These are phyloP conservation scores for Ypsolopha sequella DNA, from an alignment of 2,888 invertebrate species.

Conservation along the genomic window DNA sequence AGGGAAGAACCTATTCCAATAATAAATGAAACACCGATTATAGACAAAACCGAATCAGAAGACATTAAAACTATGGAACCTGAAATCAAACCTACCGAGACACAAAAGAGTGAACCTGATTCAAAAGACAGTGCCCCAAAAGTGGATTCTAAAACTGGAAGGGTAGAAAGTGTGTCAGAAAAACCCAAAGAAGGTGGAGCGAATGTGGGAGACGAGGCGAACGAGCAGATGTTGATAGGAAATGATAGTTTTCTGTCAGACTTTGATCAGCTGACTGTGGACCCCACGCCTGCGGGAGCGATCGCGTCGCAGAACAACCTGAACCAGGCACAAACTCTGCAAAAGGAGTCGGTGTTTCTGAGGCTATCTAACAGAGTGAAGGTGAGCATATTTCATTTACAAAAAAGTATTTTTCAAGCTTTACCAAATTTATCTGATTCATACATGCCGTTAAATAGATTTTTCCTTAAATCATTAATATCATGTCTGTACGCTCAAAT, in stretches of 20 bases:
- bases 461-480: too few species aligned
- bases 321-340: constrained; percentile 55
- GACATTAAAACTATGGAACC: constrained; percentile 12
- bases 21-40: not conserved
- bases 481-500: too few species aligned
- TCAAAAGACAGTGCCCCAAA: constrained; percentile 30
- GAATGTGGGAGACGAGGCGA: constrained; percentile 29
- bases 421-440: too few species aligned
- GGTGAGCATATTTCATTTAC: constrained; percentile 51
- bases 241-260: constrained; percentile 67
- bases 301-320: constrained; percentile 24
- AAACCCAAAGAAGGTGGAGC: constrained; percentile 37
- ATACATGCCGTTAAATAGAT: too few species aligned
- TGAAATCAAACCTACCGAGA: constrained; percentile 28
- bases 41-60: not conserved
- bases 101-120: constrained; percentile 23
- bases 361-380: constrained; percentile 96
- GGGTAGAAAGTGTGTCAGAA: constrained; percentile 29
- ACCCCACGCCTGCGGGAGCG: constrained; percentile 48
- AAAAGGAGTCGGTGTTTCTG: constrained; percentile 96
- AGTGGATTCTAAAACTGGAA: constrained; percentile 35
- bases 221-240: constrained; percentile 49
- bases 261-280: constrained; percentile 61
- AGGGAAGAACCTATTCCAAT: not conserved
- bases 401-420: too few species aligned